Percentiles rank a stretch among this genome's conserved stretches.
Conservation (phyloP, 2,113 vertebrate genomes). For the Daphoenositta chrysoptera region DNA sequence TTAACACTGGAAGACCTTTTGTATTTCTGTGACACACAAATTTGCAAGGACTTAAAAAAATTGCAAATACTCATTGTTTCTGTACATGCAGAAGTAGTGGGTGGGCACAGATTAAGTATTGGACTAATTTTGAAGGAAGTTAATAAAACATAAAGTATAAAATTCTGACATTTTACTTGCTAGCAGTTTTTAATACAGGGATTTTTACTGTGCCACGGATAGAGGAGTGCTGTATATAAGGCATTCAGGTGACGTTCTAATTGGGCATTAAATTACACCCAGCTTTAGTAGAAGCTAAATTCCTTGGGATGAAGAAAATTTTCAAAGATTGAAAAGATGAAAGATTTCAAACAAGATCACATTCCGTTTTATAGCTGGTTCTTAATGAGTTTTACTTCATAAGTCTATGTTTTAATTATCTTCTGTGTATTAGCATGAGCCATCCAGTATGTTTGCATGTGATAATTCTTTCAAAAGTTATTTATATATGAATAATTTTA, state of each 20-base stretch:
- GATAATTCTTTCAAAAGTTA: slow-evolving; percentile 24
- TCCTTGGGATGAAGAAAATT: background rate
- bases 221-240: background rate
- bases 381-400: slow-evolving; percentile 21
- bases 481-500: slow-evolving; percentile 6
- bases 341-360: background rate
- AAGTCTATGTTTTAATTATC: background rate
- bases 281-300: background rate
- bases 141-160: background rate
- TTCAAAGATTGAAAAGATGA: background rate
- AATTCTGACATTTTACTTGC: background rate
- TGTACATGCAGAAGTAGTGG: background rate
- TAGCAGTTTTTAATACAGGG: background rate
- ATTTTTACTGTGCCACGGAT: background rate
- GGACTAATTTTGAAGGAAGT: background rate
- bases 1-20: background rate
- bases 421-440: background rate
- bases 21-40: background rate
- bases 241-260: background rate
- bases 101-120: background rate
- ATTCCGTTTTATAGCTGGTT: background rate
- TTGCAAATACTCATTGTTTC: background rate
- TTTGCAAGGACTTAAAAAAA: background rate
- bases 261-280: slow-evolving; percentile 3
- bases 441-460: background rate